Evolutionary conservation across 2,888 invertebrate genomes (phyloP).

Genomic region (Plemyria rubiginata): DNA sequence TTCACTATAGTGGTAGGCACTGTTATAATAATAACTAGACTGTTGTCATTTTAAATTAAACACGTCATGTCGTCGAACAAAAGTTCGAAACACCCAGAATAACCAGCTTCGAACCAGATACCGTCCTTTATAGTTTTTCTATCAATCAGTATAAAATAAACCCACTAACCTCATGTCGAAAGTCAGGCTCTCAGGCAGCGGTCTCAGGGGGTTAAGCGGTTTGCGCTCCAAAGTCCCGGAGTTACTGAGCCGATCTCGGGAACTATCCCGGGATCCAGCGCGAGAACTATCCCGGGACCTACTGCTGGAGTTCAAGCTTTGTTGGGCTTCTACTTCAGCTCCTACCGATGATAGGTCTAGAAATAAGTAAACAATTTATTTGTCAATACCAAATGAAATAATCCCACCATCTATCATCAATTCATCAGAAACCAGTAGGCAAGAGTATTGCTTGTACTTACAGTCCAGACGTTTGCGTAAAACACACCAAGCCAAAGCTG

Average conservation of each 20-base stretch:
- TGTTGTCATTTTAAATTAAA: too few relatives aligned
- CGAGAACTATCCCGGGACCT: slow-evolving; percentile 78
- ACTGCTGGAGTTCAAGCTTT: slow-evolving; percentile 62
- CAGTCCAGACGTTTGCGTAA: slow-evolving; percentile 96
- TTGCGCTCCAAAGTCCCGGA: slow-evolving; percentile 76
- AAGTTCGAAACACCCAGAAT: too few relatives aligned
- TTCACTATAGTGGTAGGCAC: too few relatives aligned
- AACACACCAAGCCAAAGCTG: slow-evolving; percentile 97
- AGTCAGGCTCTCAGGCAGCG: slow-evolving; percentile 92
- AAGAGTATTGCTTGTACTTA: slow-evolving; percentile 82
- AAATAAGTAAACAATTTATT: slow-evolving; percentile 34
- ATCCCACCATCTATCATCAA: too few relatives aligned
- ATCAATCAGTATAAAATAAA: too few relatives aligned
- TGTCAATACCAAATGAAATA: too few relatives aligned
- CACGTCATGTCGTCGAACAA: too few relatives aligned
- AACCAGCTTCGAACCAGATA: too few relatives aligned
- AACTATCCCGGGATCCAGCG: slow-evolving; percentile 78
- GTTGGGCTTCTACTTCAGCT: slow-evolving; percentile 86
- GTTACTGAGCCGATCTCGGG: slow-evolving; percentile 77
- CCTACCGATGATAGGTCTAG: slow-evolving; percentile 92
- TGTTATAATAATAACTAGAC: too few relatives aligned
- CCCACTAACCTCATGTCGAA: slow-evolving; percentile 92
- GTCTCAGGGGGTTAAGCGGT: slow-evolving; percentile 84
- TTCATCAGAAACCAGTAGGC: neutral
- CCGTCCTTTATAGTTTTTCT: too few relatives aligned